Percentiles rank a stretch among this genome's conserved stretches.
Evolutionary conservation across 2,888 invertebrate species (phyloP).

Genomic region (Ectemnius continuus): DNA sequence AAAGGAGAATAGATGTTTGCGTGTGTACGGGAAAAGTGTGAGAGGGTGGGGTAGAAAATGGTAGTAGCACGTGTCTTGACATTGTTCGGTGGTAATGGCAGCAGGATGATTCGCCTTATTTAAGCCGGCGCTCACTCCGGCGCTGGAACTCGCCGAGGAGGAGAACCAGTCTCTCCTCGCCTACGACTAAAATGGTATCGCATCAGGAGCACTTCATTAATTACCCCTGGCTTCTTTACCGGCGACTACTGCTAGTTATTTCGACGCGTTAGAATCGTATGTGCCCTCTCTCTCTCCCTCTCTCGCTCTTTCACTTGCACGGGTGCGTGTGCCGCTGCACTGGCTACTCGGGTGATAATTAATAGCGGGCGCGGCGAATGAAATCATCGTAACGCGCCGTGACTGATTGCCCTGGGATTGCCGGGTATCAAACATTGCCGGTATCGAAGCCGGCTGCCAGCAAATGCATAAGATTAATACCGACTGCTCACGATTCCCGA

Average conservation of each 20-base stretch:
- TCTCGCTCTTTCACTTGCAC: slow-evolving; percentile 28
- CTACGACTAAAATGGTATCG: slow-evolving; percentile 52
- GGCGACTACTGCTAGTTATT: slow-evolving; percentile 49
- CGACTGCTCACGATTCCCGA: slow-evolving; percentile 41
- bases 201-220: slow-evolving; percentile 40
- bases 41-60: too few relatives aligned
- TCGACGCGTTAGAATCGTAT: slow-evolving; percentile 49
- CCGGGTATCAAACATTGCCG: slow-evolving; percentile 48
- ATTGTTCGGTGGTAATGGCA: not conserved
- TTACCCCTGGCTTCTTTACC: slow-evolving; percentile 46
- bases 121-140: slow-evolving; percentile 15
- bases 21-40: too few relatives aligned
- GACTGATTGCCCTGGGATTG: slow-evolving; percentile 59
- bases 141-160: not conserved
- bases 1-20: too few relatives aligned
- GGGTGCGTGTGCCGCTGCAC: not conserved
- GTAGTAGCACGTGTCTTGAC: too few relatives aligned
- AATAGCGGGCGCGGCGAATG: slow-evolving; percentile 57
- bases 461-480: slow-evolving; percentile 50
- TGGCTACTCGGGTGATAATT: slow-evolving; percentile 53
- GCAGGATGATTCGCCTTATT: slow-evolving; percentile 25
- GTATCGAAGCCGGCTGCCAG: slow-evolving; percentile 28
- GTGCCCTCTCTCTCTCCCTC: slow-evolving; percentile 25
- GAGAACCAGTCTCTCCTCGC: slow-evolving; percentile 45
- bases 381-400: slow-evolving; percentile 62